Conservation (phyloP, 2,113 vertebrate genomes). For the Mustela nigripes region DNA sequence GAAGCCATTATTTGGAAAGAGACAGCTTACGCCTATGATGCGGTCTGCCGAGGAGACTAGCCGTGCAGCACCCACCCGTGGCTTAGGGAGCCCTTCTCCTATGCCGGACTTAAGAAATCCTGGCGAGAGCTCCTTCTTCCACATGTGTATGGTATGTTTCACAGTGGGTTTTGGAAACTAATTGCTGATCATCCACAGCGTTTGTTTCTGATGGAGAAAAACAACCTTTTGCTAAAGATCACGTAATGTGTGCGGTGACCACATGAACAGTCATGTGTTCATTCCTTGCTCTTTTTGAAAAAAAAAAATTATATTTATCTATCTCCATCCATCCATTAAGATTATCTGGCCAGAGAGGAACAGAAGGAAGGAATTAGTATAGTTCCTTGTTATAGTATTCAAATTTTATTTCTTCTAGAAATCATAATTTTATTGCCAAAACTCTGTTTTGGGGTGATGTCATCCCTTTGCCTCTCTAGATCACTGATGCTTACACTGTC, state of each 20-base stretch:
- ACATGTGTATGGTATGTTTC: fast-evolving
- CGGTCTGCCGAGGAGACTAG: not conserved
- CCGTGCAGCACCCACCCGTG: not conserved
- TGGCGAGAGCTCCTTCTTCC: not conserved
- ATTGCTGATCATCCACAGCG: not conserved
- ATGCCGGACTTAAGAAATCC: not conserved
- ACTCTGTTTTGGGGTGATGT: not conserved
- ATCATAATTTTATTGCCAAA: not conserved
- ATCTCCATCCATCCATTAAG: not conserved
- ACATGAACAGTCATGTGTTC: not conserved
- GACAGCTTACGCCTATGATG: not conserved
- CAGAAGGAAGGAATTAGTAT: constrained; percentile 25
- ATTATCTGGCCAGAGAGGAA: not conserved
- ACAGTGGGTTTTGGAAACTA: not conserved
- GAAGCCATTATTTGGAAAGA: not conserved
- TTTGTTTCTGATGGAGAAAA: not conserved
- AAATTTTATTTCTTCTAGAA: not conserved
- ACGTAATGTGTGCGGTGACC: not conserved
- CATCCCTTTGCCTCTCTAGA: not conserved
- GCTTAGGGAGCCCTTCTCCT: not conserved
- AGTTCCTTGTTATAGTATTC: not conserved
- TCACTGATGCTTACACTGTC: not conserved
- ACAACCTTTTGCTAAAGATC: not conserved
- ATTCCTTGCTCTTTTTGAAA: not conserved
- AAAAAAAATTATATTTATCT: not conserved